A percentile compares a stretch with the other conserved stretches of the same genome.
These are phyloP conservation scores for Holocentrus rufus DNA, from an alignment of 2,797 vertebrate genomes.

Conservation along the genomic window DNA sequence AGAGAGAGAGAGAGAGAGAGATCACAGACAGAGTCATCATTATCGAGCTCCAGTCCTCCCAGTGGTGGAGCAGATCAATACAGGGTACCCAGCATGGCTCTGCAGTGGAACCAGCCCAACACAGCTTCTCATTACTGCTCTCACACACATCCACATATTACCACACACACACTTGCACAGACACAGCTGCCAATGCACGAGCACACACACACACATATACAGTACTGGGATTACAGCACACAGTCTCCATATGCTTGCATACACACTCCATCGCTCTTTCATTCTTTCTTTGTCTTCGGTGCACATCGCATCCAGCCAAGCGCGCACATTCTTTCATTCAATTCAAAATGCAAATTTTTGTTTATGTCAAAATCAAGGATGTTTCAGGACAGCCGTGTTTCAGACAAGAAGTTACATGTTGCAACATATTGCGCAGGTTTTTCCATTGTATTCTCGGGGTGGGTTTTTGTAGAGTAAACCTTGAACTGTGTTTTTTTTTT, in stretches of 20 bases:
- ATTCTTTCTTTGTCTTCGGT: constrained; percentile 9
- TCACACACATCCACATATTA: constrained; percentile 45
- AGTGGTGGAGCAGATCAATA: constrained; percentile 77
- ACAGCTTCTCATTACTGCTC: constrained; percentile 70
- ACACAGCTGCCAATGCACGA: constrained; percentile 18
- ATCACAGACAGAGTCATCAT: constrained; percentile 74
- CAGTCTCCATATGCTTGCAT: neutral
- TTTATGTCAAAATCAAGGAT: too few species aligned
- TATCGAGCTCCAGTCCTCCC: constrained; percentile 73
- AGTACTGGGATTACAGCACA: too few species aligned
- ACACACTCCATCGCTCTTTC: constrained; percentile 16
- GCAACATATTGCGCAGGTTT: constrained; percentile 10
- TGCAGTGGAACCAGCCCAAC: constrained; percentile 61
- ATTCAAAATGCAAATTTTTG: too few species aligned
- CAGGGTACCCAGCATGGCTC: constrained; percentile 61
- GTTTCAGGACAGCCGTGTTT: too few species aligned
- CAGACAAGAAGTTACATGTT: too few species aligned
- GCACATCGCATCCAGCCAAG: constrained; percentile 34
- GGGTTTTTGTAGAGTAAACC: constrained; percentile 35
- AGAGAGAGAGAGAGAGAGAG: constrained; percentile 54
- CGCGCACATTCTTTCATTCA: constrained; percentile 48
- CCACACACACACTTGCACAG: constrained; percentile 37
- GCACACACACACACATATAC: too few species aligned
- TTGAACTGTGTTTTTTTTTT: neutral
- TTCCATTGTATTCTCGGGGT: neutral